A percentile compares a stretch with the other conserved stretches of the same genome.
Evolutionary conservation across 2,888 invertebrate genomes (phyloP).

Genomic region (Ptychoptera contaminata): DNA sequence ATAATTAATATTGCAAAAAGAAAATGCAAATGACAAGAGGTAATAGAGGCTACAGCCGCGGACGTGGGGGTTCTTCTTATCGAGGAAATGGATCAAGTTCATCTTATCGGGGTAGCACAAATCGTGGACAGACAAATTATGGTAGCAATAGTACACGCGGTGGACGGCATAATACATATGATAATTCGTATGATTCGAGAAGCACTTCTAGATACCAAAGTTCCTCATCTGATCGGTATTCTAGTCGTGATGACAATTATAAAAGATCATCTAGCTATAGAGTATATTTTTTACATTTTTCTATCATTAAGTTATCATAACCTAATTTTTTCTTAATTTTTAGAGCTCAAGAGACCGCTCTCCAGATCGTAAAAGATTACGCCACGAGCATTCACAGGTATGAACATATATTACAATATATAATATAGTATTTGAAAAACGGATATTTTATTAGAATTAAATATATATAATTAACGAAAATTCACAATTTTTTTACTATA

Average conservation of each 20-base stretch:
- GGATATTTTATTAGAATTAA: neutral
- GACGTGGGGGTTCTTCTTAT: constrained; percentile 17
- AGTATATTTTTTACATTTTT: constrained; percentile 16
- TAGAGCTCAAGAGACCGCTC: constrained; percentile 28
- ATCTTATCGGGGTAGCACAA: constrained; percentile 18
- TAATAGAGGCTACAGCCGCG: constrained; percentile 18
- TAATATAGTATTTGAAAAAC: neutral
- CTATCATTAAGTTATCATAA: neutral
- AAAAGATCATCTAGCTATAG: constrained; percentile 21
- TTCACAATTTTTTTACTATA: neutral
- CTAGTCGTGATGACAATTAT: constrained; percentile 20
- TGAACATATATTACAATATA: neutral
- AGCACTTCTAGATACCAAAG: constrained; percentile 2
- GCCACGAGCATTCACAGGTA: constrained; percentile 19
- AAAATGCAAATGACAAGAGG: constrained; percentile 4
- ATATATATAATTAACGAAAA: neutral
- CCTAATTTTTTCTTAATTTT: constrained; percentile 2
- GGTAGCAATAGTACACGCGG: constrained; percentile 16
- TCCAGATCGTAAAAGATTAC: constrained; percentile 26
- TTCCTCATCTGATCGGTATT: constrained; percentile 19
- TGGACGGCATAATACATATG: constrained; percentile 12
- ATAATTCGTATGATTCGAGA: constrained; percentile 17
- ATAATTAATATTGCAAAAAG: no score
- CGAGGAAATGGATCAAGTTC: constrained; percentile 19
- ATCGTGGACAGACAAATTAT: constrained; percentile 8